Conservation (phyloP, 2,888 invertebrate genomes). For the Ariolimax columbianus region DNA sequence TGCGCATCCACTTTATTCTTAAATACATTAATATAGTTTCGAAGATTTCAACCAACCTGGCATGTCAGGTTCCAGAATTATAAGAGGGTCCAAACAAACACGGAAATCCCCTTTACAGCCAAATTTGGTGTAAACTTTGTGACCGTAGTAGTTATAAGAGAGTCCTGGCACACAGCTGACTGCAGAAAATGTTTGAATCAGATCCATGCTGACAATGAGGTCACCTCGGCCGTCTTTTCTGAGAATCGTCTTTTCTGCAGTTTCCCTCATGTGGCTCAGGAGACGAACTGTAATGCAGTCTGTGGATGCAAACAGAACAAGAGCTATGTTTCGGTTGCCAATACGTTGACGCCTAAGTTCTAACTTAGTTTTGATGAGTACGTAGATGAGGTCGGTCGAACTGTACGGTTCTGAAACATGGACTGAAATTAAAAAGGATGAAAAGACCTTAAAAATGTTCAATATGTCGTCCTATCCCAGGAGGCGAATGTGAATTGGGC, state of each 20-base stretch:
- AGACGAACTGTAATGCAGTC: slow-evolving; percentile 10
- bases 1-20: no score
- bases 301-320: no score
- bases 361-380: no score
- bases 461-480: no score
- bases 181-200: not conserved
- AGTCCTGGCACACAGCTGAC: not conserved
- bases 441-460: no score
- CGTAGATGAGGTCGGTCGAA: no score
- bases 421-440: no score
- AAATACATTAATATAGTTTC: no score
- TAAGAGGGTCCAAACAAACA: slow-evolving; percentile 1
- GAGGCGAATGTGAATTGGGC: no score
- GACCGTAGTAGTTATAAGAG: not conserved
- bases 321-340: no score
- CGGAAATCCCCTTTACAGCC: slow-evolving; percentile 16
- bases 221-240: not conserved
- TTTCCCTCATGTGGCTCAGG: not conserved
- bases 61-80: not conserved
- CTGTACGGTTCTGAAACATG: no score
- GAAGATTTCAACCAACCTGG: not conserved
- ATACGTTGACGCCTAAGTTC: no score
- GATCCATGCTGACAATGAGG: slow-evolving; percentile 9
- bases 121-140: slow-evolving; percentile 9
- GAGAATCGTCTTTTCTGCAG: not conserved